Evolutionary conservation across 2,888 invertebrate genomes (phyloP).

Genomic region (Miltochrista miniata): DNA sequence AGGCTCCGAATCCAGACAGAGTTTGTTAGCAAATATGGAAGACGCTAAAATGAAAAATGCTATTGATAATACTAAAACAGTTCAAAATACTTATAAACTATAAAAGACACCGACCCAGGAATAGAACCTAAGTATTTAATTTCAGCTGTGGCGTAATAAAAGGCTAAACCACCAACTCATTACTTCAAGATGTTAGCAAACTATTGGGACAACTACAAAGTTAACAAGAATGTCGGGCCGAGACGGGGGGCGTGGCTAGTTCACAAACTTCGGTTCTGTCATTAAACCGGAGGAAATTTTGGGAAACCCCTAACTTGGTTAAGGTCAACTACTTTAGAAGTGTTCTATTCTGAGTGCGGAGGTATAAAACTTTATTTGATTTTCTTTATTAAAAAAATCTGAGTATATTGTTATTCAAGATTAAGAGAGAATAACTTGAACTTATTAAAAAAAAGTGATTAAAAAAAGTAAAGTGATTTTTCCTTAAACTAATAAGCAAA

Average conservation of each 20-base stretch:
- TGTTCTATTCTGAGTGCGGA: conserved; percentile 11
- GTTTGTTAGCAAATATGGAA: not conserved
- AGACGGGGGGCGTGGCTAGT: conserved; percentile 32
- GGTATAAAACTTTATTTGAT: not conserved
- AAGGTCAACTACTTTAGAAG: conserved; percentile 11
- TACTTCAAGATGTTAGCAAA: conserved; percentile 51
- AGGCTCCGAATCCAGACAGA: not conserved
- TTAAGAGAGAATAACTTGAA: no score
- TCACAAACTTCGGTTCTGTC: conserved; percentile 36
- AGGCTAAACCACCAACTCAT: conserved; percentile 45
- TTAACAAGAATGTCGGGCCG: conserved; percentile 43
- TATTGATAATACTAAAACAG: not conserved
- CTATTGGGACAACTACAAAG: conserved; percentile 43
- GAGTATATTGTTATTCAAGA: no score
- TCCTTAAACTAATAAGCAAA: no score
- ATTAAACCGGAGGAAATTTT: conserved; percentile 33
- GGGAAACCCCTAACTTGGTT: conserved; percentile 26
- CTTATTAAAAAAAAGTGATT: no score
- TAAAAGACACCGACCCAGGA: conserved; percentile 2
- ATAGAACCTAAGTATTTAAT: conserved; percentile 19
- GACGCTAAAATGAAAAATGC: not conserved
- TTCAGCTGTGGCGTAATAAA: conserved; percentile 36
- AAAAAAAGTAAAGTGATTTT: no score
- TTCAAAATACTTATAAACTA: not conserved
- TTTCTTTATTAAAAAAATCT: no score